Evolutionary conservation across 37 sponge, comb jelly and placozoan genomes (phyloP).

Genomic region (Axinella damicornis): DNA sequence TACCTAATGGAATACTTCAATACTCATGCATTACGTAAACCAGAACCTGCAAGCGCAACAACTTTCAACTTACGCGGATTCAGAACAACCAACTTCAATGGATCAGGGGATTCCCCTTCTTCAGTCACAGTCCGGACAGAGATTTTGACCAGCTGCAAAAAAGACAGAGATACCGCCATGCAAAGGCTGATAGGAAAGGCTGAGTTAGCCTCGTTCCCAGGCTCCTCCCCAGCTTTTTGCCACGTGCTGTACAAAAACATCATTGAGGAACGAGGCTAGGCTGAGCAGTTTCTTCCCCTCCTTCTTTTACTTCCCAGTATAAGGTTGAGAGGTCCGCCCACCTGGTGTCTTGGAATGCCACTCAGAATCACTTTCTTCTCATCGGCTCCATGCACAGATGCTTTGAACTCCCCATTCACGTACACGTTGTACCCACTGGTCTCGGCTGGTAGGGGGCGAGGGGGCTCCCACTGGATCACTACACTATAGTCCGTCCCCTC

Average conservation of each 20-base stretch:
- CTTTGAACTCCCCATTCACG: slow-evolving; percentile 33
- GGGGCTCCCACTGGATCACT: slow-evolving; percentile 46
- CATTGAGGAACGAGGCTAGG: no score
- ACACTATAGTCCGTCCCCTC: slow-evolving; percentile 42
- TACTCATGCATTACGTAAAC: no score
- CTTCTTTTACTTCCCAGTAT: no score
- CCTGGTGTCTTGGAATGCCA: slow-evolving; percentile 56
- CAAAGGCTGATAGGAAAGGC: no score
- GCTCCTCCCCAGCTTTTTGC: no score
- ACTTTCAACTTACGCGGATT: slow-evolving; percentile 65
- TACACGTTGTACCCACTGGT: slow-evolving; percentile 50
- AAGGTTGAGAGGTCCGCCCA: no score
- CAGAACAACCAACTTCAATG: slow-evolving; percentile 28
- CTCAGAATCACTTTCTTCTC: slow-evolving; percentile 17
- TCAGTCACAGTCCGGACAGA: slow-evolving; percentile 41
- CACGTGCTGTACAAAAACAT: no score
- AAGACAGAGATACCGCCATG: no score
- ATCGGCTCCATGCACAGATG: slow-evolving; percentile 19
- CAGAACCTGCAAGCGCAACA: no score
- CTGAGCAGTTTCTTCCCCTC: no score
- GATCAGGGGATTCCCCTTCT: slow-evolving; percentile 51
- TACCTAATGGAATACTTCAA: no score
- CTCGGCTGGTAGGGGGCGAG: slow-evolving; percentile 1
- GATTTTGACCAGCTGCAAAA: slow-evolving; percentile 45
- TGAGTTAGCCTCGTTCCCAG: no score